These are phyloP conservation scores for Selene dorsalis DNA, from an alignment of 2,797 vertebrate species.

Conservation along the genomic window DNA sequence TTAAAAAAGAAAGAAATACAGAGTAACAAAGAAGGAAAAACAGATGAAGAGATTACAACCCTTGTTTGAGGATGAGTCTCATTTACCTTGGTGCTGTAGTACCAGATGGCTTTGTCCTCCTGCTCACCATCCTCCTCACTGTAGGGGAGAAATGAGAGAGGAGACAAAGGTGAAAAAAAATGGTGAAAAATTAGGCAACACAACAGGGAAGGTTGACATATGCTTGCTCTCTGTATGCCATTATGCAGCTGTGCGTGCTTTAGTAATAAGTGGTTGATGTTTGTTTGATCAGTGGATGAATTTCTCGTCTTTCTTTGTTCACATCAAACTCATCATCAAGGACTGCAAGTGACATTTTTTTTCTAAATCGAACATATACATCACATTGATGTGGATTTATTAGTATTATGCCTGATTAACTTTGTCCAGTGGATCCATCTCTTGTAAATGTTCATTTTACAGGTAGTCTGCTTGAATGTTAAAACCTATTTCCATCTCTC, in stretches of 20 bases:
- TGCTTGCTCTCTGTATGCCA: constrained; percentile 2
- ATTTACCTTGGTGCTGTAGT: constrained; percentile 93
- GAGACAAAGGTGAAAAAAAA: not conserved
- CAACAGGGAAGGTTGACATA: not conserved
- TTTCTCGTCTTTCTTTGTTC: not conserved
- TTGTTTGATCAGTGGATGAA: not conserved
- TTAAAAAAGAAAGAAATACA: not conserved
- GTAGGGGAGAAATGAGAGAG: constrained; percentile 51
- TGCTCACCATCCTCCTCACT: constrained; percentile 96
- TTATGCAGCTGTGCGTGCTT: not conserved
- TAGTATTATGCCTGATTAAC: not conserved
- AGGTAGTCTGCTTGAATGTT: not conserved
- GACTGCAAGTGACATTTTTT: not conserved
- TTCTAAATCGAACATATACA: not conserved
- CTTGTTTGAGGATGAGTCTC: not conserved
- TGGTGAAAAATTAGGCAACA: constrained; percentile 10
- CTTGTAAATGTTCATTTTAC: not conserved
- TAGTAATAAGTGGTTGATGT: not conserved
- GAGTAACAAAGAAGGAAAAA: not conserved
- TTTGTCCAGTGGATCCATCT: not conserved
- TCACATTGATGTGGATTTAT: not conserved
- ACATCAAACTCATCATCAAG: not conserved
- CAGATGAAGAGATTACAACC: not conserved
- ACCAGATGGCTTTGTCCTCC: constrained; percentile 96
- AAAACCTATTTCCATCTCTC: not conserved